Percentiles rank a stretch among this genome's conserved stretches.
Conservation (phyloP, 2,888 invertebrate species). For the Caprella mutica region DNA sequence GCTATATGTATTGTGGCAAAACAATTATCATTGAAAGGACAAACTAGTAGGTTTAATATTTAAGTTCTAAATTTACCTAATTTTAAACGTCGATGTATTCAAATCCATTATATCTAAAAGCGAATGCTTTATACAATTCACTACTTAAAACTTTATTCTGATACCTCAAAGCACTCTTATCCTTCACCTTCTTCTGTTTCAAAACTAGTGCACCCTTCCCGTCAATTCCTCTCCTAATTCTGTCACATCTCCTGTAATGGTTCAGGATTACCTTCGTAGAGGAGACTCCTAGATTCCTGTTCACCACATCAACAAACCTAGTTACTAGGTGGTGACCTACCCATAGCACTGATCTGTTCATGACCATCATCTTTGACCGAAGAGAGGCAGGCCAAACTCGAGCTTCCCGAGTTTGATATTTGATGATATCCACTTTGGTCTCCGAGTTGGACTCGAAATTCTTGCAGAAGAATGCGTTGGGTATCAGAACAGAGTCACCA, state of each 20-base stretch:
- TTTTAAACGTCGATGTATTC: too few species aligned
- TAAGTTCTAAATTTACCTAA: too few species aligned
- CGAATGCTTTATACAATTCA: too few species aligned
- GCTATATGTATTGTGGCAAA: too few species aligned
- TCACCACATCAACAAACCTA: conserved; percentile 24
- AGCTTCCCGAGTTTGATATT: conserved; percentile 32
- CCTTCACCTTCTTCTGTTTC: too few species aligned
- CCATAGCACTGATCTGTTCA: conserved; percentile 32
- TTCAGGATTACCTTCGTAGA: conserved; percentile 33
- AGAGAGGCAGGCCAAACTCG: conserved; percentile 33
- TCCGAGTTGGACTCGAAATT: conserved; percentile 25
- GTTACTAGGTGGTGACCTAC: conserved; percentile 36
- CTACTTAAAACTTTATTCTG: too few species aligned
- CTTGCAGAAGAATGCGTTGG: conserved; percentile 37
- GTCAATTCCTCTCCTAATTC: conserved; percentile 1
- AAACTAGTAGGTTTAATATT: too few species aligned
- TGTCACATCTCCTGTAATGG: conserved; percentile 36
- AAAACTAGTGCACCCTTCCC: too few species aligned
- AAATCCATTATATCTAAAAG: too few species aligned
- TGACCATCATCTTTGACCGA: conserved; percentile 37
- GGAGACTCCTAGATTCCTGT: conserved; percentile 28
- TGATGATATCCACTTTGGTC: not conserved
- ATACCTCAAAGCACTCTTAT: too few species aligned
- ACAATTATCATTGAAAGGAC: too few species aligned
- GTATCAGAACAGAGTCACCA: conserved; percentile 20